Evolutionary conservation across 2,113 vertebrate genomes (phyloP), one percentile per base, ranked within the genome.

Genomic region (Hepsetus odoe): DNA sequence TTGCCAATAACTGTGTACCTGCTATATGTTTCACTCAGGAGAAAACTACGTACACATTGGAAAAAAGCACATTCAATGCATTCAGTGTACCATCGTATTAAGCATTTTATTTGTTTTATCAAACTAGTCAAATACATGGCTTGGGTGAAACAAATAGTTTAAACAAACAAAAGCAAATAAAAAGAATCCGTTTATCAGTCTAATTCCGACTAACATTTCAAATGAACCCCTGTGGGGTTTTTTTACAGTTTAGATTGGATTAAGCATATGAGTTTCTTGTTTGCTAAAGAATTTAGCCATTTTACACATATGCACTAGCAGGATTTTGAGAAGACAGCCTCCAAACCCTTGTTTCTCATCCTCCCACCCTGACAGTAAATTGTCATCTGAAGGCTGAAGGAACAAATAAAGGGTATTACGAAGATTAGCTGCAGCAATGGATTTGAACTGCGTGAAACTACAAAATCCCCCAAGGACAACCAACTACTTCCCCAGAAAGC

Each of bases 391-490:
- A 22, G 28, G 33, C 61, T 65, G 61, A 65, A 20, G 22, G 33
- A 65, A 65, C 16, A 65, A 65, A 65, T 65, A 53, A 55, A 72
- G 70, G 77, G 44, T 72, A 72, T 72, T 32, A 56, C 24, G 28
- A 79, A 72, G 77, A 72, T 79, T 79, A 79, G 58, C 77, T 56
- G 69, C 69, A 40, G 46, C 33, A 72, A 55, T 55, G 77, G 58
- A 79, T 79, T 72, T 28, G 11, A 79, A 69, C 26, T 49, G 32
- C 26, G 61, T 33, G 55, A 69, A 69, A 59, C 62, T 46, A 73
- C 53, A 55, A 42, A 62, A 61, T 58, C 56, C 28, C 66, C 20
- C 20, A 78, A 72, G 70, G 69, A 62, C n/a, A 14, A 28, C 44
- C 28, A 33, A 16, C 68, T 64, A 24, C 58, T 79, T 51, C 70